Conservation (phyloP, 2,797 vertebrate genomes). For the Martes flavigula region DNA sequence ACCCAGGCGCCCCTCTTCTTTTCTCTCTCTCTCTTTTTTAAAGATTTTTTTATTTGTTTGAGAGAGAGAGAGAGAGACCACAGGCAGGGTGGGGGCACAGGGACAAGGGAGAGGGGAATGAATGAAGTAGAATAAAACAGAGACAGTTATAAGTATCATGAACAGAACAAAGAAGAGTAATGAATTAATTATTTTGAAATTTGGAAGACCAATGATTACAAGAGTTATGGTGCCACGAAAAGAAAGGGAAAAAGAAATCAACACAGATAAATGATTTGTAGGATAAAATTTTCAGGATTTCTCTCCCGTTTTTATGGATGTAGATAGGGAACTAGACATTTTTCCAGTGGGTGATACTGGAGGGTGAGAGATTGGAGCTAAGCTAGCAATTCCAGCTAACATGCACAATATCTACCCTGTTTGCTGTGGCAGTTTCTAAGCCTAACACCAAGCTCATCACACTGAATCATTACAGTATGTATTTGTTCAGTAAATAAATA, state of each 20-base stretch:
- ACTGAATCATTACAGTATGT: neutral
- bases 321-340: neutral
- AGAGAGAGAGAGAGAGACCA: too few relatives aligned
- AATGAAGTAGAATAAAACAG: neutral
- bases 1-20: neutral
- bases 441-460: neutral
- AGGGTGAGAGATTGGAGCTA: neutral
- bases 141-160: neutral
- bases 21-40: neutral
- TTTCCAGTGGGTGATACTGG: neutral
- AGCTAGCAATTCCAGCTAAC: neutral
- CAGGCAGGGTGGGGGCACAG: too few relatives aligned
- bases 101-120: neutral
- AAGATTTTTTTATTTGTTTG: too few relatives aligned
- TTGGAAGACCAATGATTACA: neutral
- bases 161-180: neutral
- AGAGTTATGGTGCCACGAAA: neutral
- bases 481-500: neutral
- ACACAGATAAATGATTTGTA: neutral
- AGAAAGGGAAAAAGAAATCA: neutral
- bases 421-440: neutral
- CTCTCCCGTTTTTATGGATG: neutral
- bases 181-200: neutral
- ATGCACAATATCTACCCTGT: too few relatives aligned
- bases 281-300: neutral